Conservation (phyloP, 2,113 vertebrate genomes). For the Rhinoptilus africanus region DNA sequence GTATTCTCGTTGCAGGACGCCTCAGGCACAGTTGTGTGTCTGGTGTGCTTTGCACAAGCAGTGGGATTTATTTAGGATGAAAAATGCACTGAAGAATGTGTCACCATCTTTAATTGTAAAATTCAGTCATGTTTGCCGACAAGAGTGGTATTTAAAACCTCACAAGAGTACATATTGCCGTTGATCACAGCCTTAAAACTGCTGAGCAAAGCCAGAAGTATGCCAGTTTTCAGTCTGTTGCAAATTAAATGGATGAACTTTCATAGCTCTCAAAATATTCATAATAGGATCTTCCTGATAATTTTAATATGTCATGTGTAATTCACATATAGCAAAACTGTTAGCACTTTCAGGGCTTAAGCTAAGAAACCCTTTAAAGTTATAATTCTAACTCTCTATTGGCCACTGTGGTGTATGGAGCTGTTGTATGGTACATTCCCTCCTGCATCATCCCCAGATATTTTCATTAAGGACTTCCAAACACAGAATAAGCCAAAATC, state of each 20-base stretch:
- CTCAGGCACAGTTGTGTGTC: no score
- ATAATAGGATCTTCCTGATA: background rate
- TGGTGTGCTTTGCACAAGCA: background rate
- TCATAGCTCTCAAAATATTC: background rate
- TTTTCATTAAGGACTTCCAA: background rate
- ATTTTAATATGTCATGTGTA: background rate
- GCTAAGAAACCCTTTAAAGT: background rate
- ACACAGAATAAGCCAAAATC: background rate
- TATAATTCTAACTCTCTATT: background rate
- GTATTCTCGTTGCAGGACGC: background rate
- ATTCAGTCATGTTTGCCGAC: accelerated
- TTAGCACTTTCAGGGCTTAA: background rate
- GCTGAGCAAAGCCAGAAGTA: background rate
- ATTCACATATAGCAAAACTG: background rate
- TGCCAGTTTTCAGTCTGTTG: background rate
- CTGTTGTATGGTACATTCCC: background rate
- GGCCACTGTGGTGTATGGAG: background rate
- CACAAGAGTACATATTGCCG: background rate
- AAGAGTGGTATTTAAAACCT: background rate
- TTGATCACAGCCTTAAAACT: background rate
- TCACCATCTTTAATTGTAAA: background rate
- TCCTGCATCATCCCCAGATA: background rate
- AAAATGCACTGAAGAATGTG: background rate
- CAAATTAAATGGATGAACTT: background rate
- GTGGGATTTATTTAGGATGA: background rate